Evolutionary conservation across 1,140 invertebrate species (phyloP).

Genomic region (Conus ventricosus): DNA sequence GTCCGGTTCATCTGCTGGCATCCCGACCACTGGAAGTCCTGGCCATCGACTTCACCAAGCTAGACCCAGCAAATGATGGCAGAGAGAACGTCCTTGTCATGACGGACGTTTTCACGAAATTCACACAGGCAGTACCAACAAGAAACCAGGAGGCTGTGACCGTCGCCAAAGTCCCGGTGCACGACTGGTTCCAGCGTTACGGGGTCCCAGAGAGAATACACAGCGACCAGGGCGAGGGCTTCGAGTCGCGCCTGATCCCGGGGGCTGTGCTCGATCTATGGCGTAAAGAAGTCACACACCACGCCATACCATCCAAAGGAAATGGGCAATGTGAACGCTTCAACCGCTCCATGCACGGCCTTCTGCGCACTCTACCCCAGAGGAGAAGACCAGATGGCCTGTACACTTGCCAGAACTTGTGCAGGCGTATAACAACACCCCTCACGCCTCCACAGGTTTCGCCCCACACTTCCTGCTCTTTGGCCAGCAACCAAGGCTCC

Average conservation of each 20-base stretch:
- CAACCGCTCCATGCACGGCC: conserved; percentile 43
- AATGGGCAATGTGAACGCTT: conserved; percentile 50
- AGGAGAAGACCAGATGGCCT: conserved; percentile 43
- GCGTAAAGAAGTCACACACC: conserved; percentile 33
- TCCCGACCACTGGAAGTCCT: conserved; percentile 38
- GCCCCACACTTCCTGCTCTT: conserved; percentile 46
- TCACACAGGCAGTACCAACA: conserved; percentile 40
- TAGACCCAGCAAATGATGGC: conserved; percentile 33
- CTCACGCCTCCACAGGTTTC: conserved; percentile 43
- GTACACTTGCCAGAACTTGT: conserved; percentile 41
- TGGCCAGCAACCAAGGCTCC: conserved; percentile 40
- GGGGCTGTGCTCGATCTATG: neutral
- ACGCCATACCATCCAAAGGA: conserved; percentile 43
- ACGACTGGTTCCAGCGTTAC: too few species aligned
- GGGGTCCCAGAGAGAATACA: too few species aligned
- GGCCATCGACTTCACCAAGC: conserved; percentile 39
- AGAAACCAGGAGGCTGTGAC: too few species aligned
- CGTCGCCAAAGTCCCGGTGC: too few species aligned
- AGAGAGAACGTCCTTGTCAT: conserved; percentile 51
- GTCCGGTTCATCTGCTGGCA: conserved; percentile 30
- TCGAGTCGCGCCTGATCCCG: neutral
- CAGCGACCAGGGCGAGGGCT: conserved; percentile 34
- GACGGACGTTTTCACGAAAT: conserved; percentile 50
- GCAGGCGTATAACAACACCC: conserved; percentile 42
- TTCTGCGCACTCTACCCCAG: conserved; percentile 38